Base-by-base conservation (phyloP, 2,797 vertebrate species). In the Serranus cabrilla region DNA sequence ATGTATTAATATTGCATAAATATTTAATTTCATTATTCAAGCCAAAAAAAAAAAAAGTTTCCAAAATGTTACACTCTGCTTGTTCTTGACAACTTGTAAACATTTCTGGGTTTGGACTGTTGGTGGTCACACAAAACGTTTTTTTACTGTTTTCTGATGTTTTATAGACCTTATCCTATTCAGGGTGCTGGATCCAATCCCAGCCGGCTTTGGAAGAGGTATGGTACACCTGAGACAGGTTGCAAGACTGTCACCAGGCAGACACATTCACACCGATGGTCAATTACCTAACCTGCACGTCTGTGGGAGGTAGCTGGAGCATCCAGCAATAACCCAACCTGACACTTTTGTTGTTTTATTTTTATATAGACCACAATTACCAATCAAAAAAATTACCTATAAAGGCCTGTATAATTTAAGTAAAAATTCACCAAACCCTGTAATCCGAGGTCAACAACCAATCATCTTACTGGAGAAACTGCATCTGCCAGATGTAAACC, bases 121-220 rank as follows among this genome's bases (percentile, higher is more conserved):
- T 25, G 62, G 11, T 25, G 62, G 11, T 18, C 11, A 6, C 16
- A 20, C 31, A 49, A 47, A 58, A 57, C 14, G 21, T 52, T 54
- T 52, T 42, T 10, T 21, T 13, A 46, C 27, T 21, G 12, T 40
- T 39, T 25, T 40, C 20, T 56, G 52, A 39, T 69, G 20, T 58
- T 49, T 58, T 58, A n/a, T n/a, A 18, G 43, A 18, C 12, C 65
- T n/a, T n/a, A 68, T 37, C 23, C 16, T 57, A 23, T 49, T 39
- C 25, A 49, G 16, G 17, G n/a, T n/a, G n/a, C n/a, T n/a, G n/a
- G n/a, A n/a, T n/a, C n/a, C n/a, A n/a, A n/a, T n/a, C n/a, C n/a
- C n/a, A n/a, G n/a, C n/a, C n/a, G n/a, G n/a, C n/a, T n/a, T n/a
- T n/a, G n/a, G n/a, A n/a, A n/a, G n/a, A n/a, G n/a, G n/a, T n/a